phyloP scores from a whole-genome alignment of 53 echinoderm and acorn worm genomes.

The Stichopus horrens region DNA sequence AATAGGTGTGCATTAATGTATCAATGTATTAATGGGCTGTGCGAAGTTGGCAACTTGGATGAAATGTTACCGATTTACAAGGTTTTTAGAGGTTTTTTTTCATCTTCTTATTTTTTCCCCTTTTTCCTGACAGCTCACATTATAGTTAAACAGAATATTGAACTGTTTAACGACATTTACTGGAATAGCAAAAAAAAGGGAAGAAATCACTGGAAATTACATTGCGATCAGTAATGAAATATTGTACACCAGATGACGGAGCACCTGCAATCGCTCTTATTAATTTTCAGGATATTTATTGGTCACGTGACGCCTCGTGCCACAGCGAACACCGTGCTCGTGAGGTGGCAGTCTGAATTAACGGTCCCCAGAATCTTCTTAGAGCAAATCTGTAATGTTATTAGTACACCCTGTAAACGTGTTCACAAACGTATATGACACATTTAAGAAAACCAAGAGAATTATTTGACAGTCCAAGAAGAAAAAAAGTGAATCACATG shows the following conservation, averaged over 20 bases:
- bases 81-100: no score
- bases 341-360: not conserved
- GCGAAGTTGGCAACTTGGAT: no score
- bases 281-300: not conserved
- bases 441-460: conserved; percentile 7
- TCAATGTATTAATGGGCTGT: no score
- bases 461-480: conserved; percentile 12
- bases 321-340: conserved; percentile 8
- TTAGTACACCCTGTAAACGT: conserved; percentile 20
- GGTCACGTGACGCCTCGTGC: not conserved
- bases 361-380: conserved; percentile 1
- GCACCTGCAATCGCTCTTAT: not conserved
- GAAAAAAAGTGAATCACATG: not conserved
- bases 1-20: no score
- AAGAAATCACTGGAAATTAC: not conserved
- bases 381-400: conserved; percentile 32
- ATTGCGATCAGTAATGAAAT: conserved; percentile 2
- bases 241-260: not conserved
- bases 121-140: no score
- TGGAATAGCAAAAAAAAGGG: not conserved
- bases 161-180: no score
- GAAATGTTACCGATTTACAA: no score
- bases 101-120: no score
- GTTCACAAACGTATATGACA: conserved; percentile 41
- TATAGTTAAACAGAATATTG: no score